phyloP scores from a whole-genome alignment of 2,113 vertebrate species.

The Damaliscus lunatus region DNA sequence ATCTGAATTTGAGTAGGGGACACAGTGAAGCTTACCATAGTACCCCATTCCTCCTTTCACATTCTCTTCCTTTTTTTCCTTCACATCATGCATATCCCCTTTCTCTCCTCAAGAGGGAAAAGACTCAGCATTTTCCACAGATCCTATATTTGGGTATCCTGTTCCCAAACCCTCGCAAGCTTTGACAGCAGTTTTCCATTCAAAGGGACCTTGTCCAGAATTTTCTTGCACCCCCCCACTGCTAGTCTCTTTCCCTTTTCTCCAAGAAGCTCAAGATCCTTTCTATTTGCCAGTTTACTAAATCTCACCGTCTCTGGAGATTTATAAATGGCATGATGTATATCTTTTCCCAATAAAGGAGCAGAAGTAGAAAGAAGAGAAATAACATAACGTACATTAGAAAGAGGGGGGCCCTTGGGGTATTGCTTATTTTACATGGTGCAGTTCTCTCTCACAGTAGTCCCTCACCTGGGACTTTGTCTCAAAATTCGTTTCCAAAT shows the following conservation, averaged over 20 bases:
- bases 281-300: neutral
- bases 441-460: neutral
- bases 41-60: neutral
- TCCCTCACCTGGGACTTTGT: neutral
- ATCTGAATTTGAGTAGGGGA: neutral
- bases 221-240: neutral
- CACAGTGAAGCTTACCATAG: fast-evolving
- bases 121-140: neutral
- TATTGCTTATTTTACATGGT: neutral
- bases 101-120: neutral
- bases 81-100: neutral
- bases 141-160: neutral
- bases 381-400: neutral
- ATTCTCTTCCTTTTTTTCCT: neutral
- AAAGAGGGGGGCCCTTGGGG: neutral
- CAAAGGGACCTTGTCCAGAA: neutral
- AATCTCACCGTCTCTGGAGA: neutral
- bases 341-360: neutral
- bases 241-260: neutral
- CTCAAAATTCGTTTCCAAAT: neutral
- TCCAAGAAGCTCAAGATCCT: neutral
- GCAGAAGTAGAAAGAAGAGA: neutral
- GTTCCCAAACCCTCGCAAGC: neutral
- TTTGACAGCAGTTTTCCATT: neutral
- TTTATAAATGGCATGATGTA: neutral